Percentiles rank a stretch among this genome's conserved stretches.
Evolutionary conservation across 2,797 vertebrate species (phyloP).

Genomic region (Tenualosa ilisha): DNA sequence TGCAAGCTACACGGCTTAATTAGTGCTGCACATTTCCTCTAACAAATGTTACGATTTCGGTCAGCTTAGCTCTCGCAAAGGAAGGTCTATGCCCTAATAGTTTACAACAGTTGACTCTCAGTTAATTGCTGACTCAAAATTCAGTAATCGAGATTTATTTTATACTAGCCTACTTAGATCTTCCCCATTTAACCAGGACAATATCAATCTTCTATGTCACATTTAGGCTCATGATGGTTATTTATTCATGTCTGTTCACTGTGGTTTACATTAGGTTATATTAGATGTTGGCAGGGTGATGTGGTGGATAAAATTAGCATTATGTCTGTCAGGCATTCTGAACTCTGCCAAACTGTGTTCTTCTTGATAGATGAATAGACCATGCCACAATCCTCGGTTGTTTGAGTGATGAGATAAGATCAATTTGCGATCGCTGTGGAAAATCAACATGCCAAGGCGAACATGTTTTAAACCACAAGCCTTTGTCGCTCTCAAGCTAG

Average conservation of each 20-base stretch:
- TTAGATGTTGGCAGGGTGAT: not conserved
- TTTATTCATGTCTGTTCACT: not conserved
- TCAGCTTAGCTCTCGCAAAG: not conserved
- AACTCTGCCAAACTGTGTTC: not conserved
- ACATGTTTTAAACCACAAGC: not conserved
- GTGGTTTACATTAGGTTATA: not conserved
- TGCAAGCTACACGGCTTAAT: not conserved
- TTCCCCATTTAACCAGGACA: not conserved
- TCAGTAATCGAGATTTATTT: too few relatives aligned
- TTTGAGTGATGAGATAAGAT: constrained; percentile 11
- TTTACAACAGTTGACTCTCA: not conserved
- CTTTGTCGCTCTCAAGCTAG: not conserved
- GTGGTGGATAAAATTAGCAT: not conserved
- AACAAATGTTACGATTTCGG: not conserved
- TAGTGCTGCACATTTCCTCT: not conserved
- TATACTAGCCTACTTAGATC: not conserved
- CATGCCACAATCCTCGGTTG: not conserved
- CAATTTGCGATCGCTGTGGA: constrained; percentile 2
- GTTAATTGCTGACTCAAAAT: too few relatives aligned
- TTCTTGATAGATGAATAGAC: not conserved
- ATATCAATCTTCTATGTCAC: not conserved
- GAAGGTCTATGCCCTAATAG: not conserved
- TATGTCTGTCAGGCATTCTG: not conserved
- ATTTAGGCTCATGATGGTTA: not conserved
- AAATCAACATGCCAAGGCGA: constrained; percentile 18